These are phyloP conservation scores for Oligia fasciuncula DNA, from an alignment of 2,888 invertebrate species.

Conservation along the genomic window DNA sequence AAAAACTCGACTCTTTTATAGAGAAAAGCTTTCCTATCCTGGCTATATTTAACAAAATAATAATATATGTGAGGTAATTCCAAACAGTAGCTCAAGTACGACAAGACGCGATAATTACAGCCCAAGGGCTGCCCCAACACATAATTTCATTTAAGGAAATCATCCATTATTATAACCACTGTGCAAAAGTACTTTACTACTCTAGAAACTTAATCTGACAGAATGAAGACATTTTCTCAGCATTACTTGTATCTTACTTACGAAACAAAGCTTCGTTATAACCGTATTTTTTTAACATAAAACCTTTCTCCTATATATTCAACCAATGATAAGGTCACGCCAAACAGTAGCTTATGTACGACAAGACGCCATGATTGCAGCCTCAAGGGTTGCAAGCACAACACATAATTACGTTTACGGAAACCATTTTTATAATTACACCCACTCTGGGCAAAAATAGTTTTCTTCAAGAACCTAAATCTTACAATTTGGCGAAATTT, in stretches of 20 bases:
- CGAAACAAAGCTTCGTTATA: too few relatives aligned
- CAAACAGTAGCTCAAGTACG: conserved; percentile 46
- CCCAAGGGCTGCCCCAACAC: conserved; percentile 59
- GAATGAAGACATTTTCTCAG: too few relatives aligned
- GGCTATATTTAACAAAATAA: not conserved
- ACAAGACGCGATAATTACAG: conserved; percentile 74
- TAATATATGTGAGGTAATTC: not conserved
- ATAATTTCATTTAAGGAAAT: conserved; percentile 66
- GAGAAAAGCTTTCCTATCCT: not conserved
- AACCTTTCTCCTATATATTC: not conserved
- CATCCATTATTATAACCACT: too few relatives aligned
- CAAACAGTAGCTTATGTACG: conserved; percentile 71
- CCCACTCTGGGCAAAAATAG: too few relatives aligned
- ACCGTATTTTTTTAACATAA: not conserved
- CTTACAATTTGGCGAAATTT: too few relatives aligned
- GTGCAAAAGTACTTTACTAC: too few relatives aligned
- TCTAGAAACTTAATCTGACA: too few relatives aligned
- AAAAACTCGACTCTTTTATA: not conserved
- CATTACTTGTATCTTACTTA: too few relatives aligned
- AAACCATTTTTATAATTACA: not conserved
- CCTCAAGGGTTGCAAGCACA: conserved; percentile 64
- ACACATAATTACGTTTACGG: conserved; percentile 69
- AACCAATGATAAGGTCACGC: not conserved
- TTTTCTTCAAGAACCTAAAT: too few relatives aligned
- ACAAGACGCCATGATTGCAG: conserved; percentile 74